Evolutionary conservation across 2,113 vertebrate species (phyloP), one percentile per base, ranked within the genome.

Genomic region (Sterna hirundo): DNA sequence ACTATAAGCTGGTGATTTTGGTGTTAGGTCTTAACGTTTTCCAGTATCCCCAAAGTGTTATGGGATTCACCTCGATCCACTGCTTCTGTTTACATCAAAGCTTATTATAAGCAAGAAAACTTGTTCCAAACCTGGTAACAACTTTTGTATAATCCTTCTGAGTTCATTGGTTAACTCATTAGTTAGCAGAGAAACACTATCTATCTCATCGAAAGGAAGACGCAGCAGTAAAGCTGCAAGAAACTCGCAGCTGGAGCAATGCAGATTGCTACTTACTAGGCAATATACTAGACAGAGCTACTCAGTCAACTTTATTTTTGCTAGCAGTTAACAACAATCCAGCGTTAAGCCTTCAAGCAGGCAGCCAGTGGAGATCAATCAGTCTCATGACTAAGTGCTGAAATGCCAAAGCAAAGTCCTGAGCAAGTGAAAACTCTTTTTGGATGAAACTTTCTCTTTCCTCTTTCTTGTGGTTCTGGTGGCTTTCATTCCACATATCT

Each of bases 341-440:
- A 78, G 47, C 34, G 52, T 58, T 60, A 92, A 79, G 87, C 76
- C 69, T 86, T 90, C 57, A 89, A 49, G 58, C 32, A 82, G 60
- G 64, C 80, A 93, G 68, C 27, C 65, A 42, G 47, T 68, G 52
- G 62, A 88, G 52, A 60, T 72, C 70, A 49, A 1, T 69, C 36
- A 38, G 58, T 79, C 93, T 85, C 87, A 86, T 92, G 95, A 90
- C 90, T 62, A 81, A 75, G 64, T 68, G 47, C 79, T 71, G 83
- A 92, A 93, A 90, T 91, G 93, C 89, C 84, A 87, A 91, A 76
- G 54, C 62, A 26, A 81, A 82, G 27, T 61, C 23, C 66, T 70
- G 60, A 95, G 66, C 91, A 91, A 95, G 75, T 70, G 55, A 83
- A 97, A 93, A 51, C n/a, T 71, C 62, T 26, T 93, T 86, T 51